Percentiles rank a stretch among this genome's conserved stretches.
Evolutionary conservation across 2,113 vertebrate genomes (phyloP).

Genomic region (Sinosuthora webbiana): DNA sequence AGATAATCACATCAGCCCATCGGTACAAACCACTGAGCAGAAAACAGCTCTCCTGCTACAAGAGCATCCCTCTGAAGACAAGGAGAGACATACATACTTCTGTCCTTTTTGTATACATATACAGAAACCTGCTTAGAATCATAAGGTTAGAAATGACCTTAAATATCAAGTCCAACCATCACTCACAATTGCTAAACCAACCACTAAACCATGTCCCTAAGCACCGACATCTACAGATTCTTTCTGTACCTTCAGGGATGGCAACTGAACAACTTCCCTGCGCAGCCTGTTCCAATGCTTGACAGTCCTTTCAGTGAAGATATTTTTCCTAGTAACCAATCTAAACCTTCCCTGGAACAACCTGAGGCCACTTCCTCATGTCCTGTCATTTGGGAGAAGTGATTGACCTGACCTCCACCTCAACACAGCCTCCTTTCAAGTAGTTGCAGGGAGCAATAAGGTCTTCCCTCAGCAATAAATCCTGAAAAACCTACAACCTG

Average conservation of each 20-base stretch:
- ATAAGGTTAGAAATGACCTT: not conserved
- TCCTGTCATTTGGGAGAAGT: not conserved
- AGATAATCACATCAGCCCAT: not conserved
- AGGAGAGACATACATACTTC: not conserved
- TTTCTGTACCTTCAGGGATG: not conserved
- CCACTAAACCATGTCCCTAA: not conserved
- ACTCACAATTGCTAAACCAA: not conserved
- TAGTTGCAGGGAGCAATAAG: not conserved
- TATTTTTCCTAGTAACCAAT: not conserved
- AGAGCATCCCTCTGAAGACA: not conserved
- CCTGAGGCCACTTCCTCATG: not conserved
- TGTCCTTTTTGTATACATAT: not conserved
- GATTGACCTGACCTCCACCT: fast-evolving
- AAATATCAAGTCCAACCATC: not conserved
- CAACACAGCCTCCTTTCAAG: not conserved
- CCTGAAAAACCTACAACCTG: not conserved
- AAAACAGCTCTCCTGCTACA: not conserved
- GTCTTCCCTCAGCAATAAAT: not conserved
- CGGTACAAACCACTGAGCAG: not conserved
- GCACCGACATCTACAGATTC: not conserved
- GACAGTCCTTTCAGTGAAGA: not conserved
- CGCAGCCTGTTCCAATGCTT: not conserved
- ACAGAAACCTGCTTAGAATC: not conserved
- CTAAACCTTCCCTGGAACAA: not conserved
- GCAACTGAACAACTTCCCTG: not conserved